These are phyloP conservation scores for Macropodus opercularis DNA, from an alignment of 2,797 vertebrate genomes.

Conservation along the genomic window DNA sequence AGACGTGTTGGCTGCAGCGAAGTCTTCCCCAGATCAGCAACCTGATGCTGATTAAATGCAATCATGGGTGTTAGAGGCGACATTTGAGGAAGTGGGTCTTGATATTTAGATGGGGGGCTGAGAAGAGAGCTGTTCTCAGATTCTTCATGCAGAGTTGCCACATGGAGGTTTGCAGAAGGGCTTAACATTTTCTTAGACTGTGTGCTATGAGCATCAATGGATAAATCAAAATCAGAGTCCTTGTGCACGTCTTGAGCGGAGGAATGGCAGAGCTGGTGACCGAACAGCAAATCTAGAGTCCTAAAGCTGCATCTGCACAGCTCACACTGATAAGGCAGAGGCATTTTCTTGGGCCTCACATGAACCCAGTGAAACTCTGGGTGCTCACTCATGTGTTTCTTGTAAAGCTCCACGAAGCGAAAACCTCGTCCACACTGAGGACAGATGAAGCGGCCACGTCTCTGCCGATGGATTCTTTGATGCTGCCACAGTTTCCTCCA, in stretches of 20 bases:
- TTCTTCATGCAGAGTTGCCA: background rate
- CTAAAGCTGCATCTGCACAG: constrained; percentile 77
- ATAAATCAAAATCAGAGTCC: constrained; percentile 46
- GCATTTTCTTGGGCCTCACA: constrained; percentile 53
- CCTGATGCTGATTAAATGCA: constrained; percentile 23
- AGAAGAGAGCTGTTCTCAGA: background rate
- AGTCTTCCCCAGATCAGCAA: constrained; percentile 6
- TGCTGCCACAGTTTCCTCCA: constrained; percentile 84
- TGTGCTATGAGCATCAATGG: constrained; percentile 29
- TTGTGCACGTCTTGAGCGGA: constrained; percentile 43
- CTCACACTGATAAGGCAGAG: constrained; percentile 81
- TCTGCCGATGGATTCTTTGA: constrained; percentile 81
- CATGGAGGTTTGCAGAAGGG: background rate
- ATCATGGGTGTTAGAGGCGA: background rate
- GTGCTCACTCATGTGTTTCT: constrained; percentile 80
- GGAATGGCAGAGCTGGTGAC: constrained; percentile 80
- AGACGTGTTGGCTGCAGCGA: background rate
- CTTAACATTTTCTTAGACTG: constrained; percentile 5
- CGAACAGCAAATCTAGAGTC: constrained; percentile 78
- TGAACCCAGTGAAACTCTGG: constrained; percentile 73
- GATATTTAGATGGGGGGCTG: constrained; percentile 2
- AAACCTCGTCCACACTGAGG: constrained; percentile 78
- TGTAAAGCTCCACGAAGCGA: constrained; percentile 77
- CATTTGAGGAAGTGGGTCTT: constrained; percentile 9
- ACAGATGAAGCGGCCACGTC: constrained; percentile 79